Conservation (phyloP, 2,888 invertebrate genomes). For the Asteroscopus sphinx region DNA sequence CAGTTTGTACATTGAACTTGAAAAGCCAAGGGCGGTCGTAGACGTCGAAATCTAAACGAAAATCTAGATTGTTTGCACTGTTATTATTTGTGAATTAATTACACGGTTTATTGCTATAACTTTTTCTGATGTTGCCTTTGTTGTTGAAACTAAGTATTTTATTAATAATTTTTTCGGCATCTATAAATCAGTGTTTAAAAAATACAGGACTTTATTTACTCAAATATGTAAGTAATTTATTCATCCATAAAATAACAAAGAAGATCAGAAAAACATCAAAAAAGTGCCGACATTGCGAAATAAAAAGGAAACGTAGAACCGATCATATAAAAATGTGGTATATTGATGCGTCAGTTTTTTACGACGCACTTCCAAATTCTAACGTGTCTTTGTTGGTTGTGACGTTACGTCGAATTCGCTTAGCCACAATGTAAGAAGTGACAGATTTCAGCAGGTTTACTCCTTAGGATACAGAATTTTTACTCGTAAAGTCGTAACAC, state of each 20-base stretch:
- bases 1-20: constrained; percentile 34
- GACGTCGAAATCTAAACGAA: constrained; percentile 3
- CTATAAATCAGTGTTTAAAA: not conserved
- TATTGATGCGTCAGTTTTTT: constrained; percentile 28
- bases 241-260: too few relatives aligned
- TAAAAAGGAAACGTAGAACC: constrained; percentile 24
- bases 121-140: too few relatives aligned
- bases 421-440: constrained; percentile 1
- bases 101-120: not conserved
- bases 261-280: constrained; percentile 20
- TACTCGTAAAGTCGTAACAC: not conserved
- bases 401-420: constrained; percentile 7
- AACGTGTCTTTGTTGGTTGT: constrained; percentile 11
- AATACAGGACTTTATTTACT: not conserved
- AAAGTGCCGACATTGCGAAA: constrained; percentile 8
- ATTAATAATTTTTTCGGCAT: too few relatives aligned
- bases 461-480: too few relatives aligned
- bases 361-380: constrained; percentile 31
- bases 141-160: too few relatives aligned
- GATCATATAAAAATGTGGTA: constrained; percentile 31
- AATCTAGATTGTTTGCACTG: constrained; percentile 12
- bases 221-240: too few relatives aligned
- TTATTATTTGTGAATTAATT: constrained; percentile 3
- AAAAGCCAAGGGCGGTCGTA: constrained; percentile 37
- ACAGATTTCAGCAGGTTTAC: not conserved